phyloP scores from a whole-genome alignment of 2,113 vertebrate genomes.

The Dipodomys stephensi region DNA sequence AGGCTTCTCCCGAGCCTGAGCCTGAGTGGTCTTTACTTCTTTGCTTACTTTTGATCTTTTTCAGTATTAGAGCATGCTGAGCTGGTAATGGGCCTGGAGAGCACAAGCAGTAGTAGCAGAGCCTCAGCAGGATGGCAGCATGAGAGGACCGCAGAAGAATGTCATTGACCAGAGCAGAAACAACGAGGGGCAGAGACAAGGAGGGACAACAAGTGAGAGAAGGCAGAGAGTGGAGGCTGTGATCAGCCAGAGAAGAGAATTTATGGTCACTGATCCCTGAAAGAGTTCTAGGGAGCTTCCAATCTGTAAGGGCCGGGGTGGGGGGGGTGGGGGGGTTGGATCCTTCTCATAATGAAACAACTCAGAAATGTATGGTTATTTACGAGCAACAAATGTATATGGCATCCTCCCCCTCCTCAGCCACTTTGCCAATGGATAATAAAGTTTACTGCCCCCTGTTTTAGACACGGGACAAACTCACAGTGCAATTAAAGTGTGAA shows the following conservation, averaged over 20 bases:
- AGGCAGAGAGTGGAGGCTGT: no score
- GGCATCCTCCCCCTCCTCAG: no score
- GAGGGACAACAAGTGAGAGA: no score
- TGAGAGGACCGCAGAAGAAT: not conserved
- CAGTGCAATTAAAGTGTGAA: constrained; percentile 63
- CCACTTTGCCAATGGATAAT: no score
- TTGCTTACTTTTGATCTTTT: not conserved
- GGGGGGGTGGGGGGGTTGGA: no score
- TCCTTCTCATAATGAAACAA: constrained; percentile 53
- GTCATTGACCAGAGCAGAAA: not conserved
- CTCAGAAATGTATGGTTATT: constrained; percentile 64
- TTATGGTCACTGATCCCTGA: no score
- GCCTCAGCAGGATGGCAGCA: no score
- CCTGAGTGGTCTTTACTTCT: not conserved
- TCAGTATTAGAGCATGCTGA: not conserved
- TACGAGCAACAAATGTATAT: no score
- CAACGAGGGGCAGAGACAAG: not conserved
- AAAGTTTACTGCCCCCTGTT: not conserved
- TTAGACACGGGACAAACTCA: constrained; percentile 62
- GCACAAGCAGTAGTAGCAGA: no score
- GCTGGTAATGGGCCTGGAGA: not conserved
- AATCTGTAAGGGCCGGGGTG: no score
- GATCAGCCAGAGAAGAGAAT: no score
- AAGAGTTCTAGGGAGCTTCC: not conserved
- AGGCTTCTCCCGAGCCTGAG: not conserved